phyloP scores from a whole-genome alignment of 2,797 vertebrate species.

The Cephalopachus bancanus region DNA sequence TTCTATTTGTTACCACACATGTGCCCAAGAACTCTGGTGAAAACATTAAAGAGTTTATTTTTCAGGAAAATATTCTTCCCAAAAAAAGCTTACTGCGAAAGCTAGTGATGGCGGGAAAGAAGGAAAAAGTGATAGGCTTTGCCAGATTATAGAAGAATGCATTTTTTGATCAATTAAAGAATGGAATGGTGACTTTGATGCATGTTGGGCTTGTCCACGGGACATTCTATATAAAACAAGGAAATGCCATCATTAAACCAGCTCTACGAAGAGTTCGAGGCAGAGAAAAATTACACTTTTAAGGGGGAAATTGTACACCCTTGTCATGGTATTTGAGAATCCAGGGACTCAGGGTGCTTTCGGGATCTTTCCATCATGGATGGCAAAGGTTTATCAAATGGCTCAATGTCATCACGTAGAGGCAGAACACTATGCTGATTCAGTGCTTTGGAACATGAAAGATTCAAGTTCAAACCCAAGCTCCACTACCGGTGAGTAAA shows the following conservation, averaged over 20 bases:
- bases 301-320: not conserved
- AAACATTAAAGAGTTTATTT: not conserved
- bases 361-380: not conserved
- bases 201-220: not conserved
- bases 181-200: not conserved
- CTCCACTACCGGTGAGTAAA: not conserved
- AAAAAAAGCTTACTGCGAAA: not conserved
- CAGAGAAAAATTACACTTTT: not conserved
- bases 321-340: not conserved
- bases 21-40: not conserved
- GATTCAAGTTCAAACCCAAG: conserved; percentile 21
- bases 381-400: not conserved
- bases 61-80: conserved; percentile 52
- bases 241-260: not conserved
- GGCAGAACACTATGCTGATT: not conserved
- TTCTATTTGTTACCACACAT: not conserved
- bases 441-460: not conserved
- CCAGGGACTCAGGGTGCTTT: not conserved
- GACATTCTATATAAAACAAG: not conserved
- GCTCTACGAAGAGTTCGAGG: not conserved
- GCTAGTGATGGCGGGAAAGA: not conserved
- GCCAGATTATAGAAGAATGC: not conserved
- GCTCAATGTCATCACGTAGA: not conserved
- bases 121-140: not conserved
- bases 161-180: not conserved